phyloP scores from a whole-genome alignment of 2,113 vertebrate genomes.

The Podarcis cretensis region DNA sequence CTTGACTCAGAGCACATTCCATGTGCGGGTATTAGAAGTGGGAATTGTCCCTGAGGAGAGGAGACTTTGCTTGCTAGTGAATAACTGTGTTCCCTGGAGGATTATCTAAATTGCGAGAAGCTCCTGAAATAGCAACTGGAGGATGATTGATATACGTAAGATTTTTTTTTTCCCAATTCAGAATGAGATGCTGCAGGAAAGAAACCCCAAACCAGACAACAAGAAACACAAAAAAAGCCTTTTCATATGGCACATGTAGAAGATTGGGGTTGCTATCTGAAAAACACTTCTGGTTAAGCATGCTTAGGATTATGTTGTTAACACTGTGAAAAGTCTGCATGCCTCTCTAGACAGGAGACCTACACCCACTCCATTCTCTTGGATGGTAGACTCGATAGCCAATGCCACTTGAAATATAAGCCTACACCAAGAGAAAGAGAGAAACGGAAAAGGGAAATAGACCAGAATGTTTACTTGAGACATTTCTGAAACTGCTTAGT shows the following conservation, averaged over 20 bases:
- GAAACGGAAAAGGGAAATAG: neutral
- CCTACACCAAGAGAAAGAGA: constrained; percentile 6
- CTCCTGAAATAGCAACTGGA: neutral
- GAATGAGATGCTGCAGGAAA: neutral
- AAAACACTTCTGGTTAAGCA: neutral
- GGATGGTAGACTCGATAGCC: neutral
- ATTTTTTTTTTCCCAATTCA: neutral
- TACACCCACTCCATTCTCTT: neutral
- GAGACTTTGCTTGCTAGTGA: neutral
- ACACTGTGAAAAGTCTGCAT: neutral
- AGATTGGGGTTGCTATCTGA: neutral
- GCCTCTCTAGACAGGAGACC: neutral
- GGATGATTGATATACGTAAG: neutral
- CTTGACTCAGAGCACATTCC: constrained; percentile 15
- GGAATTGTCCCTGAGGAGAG: neutral
- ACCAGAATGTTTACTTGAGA: neutral
- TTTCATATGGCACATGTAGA: neutral
- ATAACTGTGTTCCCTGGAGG: constrained; percentile 1
- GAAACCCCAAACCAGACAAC: neutral
- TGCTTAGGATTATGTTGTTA: neutral
- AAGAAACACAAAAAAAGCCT: neutral
- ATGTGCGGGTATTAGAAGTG: neutral
- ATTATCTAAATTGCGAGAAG: neutral
- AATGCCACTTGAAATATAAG: constrained; percentile 17
- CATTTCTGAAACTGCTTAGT: neutral